These are phyloP conservation scores for Leptura quadrifasciata DNA, from an alignment of 2,888 invertebrate species.

Conservation along the genomic window DNA sequence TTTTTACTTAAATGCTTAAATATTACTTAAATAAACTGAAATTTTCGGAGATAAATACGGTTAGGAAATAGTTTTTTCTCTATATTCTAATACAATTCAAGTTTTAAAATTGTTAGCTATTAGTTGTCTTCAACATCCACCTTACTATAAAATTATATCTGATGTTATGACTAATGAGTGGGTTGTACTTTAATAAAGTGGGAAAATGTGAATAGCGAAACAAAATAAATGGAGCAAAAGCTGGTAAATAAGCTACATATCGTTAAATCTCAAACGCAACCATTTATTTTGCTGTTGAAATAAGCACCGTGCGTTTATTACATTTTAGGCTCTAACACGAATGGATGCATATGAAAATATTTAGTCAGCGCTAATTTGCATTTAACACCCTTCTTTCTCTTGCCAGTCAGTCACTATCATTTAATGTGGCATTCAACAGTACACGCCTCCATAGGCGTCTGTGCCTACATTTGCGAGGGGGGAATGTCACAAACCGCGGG, in stretches of 20 bases:
- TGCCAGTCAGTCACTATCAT: conserved; percentile 47
- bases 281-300: conserved; percentile 49
- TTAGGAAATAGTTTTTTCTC: no score
- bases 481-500: conserved; percentile 40
- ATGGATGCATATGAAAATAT: conserved; percentile 50
- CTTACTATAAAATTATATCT: no score
- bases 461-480: conserved; percentile 63
- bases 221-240: conserved; percentile 47
- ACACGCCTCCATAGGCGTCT: conserved; percentile 60
- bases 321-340: conserved; percentile 41
- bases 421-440: conserved; percentile 41
- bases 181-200: conserved; percentile 38
- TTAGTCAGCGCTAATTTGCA: conserved; percentile 47
- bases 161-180: neutral
- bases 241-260: conserved; percentile 49
- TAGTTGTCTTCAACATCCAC: no score
- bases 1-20: no score
- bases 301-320: conserved; percentile 48
- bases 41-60: no score
- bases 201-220: conserved; percentile 34
- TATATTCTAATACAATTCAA: no score
- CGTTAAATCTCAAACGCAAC: conserved; percentile 50
- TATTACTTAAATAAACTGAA: no score
- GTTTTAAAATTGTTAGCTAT: no score
- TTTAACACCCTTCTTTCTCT: conserved; percentile 47